Evolutionary conservation across 2,113 vertebrate genomes (phyloP).

Genomic region (Lophura nycthemera): DNA sequence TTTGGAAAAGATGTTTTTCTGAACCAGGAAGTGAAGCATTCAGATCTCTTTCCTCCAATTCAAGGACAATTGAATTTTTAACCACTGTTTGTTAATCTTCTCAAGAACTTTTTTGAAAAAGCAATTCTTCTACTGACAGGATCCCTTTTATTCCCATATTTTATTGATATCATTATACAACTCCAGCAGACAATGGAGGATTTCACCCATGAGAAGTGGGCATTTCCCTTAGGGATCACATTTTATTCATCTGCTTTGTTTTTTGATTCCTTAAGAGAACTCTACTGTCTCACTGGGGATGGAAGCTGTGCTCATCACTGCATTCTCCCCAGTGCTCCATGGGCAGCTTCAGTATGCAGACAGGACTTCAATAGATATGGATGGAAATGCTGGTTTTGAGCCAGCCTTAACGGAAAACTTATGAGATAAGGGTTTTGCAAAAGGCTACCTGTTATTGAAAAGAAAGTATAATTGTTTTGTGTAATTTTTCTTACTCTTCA

Average conservation of each 20-base stretch:
- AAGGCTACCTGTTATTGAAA: not conserved
- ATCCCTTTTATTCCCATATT: not conserved
- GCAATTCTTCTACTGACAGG: not conserved
- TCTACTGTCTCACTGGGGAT: too few species aligned
- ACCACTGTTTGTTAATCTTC: not conserved
- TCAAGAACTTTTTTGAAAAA: not conserved
- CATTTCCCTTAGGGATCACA: not conserved
- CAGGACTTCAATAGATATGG: not conserved
- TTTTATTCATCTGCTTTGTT: not conserved
- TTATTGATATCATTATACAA: not conserved
- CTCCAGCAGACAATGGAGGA: not conserved
- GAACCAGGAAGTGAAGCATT: not conserved
- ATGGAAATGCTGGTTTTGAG: not conserved
- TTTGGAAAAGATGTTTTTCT: not conserved
- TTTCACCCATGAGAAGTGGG: not conserved
- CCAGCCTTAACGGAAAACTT: not conserved
- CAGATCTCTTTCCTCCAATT: not conserved
- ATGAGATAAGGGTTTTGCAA: not conserved
- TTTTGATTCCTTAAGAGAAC: not conserved
- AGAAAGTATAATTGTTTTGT: not conserved
- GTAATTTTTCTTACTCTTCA: not conserved
- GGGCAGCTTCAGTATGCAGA: not conserved
- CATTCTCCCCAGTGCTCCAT: not conserved
- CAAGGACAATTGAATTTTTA: not conserved
- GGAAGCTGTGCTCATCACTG: not conserved